Evolutionary conservation across 2,888 invertebrate genomes (phyloP).

Genomic region (Microctonus aethiopoides): DNA sequence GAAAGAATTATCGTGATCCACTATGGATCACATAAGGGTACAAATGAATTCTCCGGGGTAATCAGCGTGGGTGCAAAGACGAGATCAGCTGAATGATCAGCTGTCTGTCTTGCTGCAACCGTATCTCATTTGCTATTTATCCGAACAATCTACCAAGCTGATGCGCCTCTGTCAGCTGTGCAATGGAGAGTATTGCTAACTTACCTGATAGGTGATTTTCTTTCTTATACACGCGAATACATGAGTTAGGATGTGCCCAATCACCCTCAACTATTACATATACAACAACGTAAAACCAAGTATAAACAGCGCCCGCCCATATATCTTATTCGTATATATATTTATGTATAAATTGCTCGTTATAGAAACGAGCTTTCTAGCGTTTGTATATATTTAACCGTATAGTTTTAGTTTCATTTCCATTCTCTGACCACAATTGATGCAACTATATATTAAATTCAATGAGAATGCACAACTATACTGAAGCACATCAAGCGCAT

Average conservation of each 20-base stretch:
- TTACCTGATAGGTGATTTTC: background rate
- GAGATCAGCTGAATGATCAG: slow-evolving; percentile 41
- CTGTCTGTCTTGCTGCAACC: slow-evolving; percentile 29
- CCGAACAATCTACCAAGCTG: background rate
- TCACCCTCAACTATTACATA: slow-evolving; percentile 1
- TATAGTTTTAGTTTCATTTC: slow-evolving; percentile 12
- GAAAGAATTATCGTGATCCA: slow-evolving; percentile 20
- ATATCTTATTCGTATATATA: background rate
- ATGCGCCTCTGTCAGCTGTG: slow-evolving; percentile 33
- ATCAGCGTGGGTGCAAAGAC: slow-evolving; percentile 35
- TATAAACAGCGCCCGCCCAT: background rate
- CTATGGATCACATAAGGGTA: slow-evolving; percentile 17
- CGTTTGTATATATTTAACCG: background rate
- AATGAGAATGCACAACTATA: slow-evolving; percentile 17
- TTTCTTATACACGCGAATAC: background rate
- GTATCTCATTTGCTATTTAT: background rate
- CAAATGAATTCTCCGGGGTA: slow-evolving; percentile 45
- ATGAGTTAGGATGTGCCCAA: background rate
- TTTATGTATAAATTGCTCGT: background rate
- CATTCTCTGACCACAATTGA: slow-evolving; percentile 9
- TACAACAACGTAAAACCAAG: background rate
- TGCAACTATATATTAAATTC: background rate
- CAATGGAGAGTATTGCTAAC: background rate
- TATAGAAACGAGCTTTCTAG: background rate
- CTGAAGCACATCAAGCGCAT: slow-evolving; percentile 24